Evolutionary conservation across 2,113 vertebrate species (phyloP).

Genomic region (Capricornis sumatraensis): DNA sequence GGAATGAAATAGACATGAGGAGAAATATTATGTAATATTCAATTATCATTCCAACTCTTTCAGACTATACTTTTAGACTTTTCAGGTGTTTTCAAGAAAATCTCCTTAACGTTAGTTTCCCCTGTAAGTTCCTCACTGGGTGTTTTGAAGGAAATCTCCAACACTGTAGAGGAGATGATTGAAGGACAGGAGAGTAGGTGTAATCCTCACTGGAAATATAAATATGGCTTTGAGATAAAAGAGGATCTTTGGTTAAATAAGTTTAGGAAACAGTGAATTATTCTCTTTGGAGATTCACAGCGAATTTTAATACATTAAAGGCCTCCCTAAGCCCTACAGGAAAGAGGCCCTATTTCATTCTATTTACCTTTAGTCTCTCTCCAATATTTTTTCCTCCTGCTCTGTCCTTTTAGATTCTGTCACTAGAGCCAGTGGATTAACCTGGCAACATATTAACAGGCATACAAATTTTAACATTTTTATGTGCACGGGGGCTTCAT

Average conservation of each 20-base stretch:
- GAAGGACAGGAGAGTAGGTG: not conserved
- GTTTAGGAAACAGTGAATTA: not conserved
- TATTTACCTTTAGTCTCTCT: not conserved
- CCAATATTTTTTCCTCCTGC: not conserved
- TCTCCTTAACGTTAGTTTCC: not conserved
- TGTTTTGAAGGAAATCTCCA: not conserved
- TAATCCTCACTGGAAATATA: not conserved
- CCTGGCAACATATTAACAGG: not conserved
- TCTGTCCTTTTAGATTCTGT: not conserved
- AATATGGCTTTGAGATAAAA: not conserved
- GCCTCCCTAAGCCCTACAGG: not conserved
- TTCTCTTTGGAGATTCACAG: not conserved
- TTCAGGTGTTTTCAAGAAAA: not conserved
- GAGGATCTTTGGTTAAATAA: not conserved
- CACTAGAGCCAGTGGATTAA: not conserved
- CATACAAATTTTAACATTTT: not conserved
- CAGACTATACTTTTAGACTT: not conserved
- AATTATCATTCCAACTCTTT: not conserved
- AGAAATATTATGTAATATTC: not conserved
- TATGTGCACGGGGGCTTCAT: not conserved
- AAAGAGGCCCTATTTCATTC: not conserved
- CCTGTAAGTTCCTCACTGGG: not conserved
- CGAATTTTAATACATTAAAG: not conserved
- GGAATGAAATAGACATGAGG: not conserved
- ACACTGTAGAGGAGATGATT: not conserved